Percentiles rank a stretch among this genome's conserved stretches.
phyloP scores from a whole-genome alignment of 2,888 invertebrate species.

The Smittia aterrima region DNA sequence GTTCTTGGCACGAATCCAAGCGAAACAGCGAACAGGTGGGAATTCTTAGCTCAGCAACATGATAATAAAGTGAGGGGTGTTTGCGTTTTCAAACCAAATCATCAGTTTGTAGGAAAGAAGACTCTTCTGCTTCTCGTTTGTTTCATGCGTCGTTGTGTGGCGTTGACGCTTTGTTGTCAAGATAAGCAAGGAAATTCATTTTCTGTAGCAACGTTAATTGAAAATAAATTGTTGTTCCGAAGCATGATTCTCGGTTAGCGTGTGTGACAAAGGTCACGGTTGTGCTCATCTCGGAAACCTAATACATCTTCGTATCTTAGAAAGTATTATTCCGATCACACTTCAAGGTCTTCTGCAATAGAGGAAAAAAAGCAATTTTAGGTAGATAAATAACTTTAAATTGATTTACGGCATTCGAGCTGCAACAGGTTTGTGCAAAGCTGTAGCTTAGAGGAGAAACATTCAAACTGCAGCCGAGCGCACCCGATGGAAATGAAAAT shows the following conservation, averaged over 20 bases:
- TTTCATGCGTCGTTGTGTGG: neutral
- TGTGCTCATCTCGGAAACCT: too few species aligned
- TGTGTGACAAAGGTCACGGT: neutral
- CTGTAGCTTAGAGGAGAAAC: neutral
- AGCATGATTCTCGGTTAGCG: neutral
- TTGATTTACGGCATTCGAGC: neutral
- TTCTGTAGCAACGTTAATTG: neutral
- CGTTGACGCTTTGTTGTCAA: neutral
- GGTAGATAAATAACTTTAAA: neutral
- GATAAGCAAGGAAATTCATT: neutral
- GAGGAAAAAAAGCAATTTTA: too few species aligned
- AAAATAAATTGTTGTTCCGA: neutral
- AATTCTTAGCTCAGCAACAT: neutral
- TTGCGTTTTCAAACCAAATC: neutral
- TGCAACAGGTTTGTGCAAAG: constrained; percentile 2
- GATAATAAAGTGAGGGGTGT: neutral
- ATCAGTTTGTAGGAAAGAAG: neutral
- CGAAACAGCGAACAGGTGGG: constrained; percentile 12
- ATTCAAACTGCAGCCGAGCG: too few species aligned
- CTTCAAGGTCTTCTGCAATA: too few species aligned
- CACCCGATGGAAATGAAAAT: too few species aligned
- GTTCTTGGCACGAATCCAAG: neutral
- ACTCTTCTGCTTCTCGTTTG: neutral
- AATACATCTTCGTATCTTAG: too few species aligned
- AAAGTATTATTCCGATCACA: too few species aligned